Base-by-base conservation (phyloP, 2,797 vertebrate species). In the Microctenopoma steveboyesi region DNA sequence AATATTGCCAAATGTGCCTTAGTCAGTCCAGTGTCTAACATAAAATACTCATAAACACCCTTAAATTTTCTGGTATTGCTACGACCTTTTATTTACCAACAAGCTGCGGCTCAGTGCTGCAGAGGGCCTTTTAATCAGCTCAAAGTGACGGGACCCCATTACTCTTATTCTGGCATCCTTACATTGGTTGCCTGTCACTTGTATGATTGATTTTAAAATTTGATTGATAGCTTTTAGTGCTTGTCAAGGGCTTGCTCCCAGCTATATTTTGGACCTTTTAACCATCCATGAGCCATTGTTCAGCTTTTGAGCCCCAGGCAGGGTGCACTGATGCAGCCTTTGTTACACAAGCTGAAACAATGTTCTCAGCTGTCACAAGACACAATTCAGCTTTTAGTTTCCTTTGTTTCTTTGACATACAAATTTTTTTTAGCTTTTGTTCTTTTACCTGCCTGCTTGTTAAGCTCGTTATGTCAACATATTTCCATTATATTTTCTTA, bases 161-260 rank as follows among this genome's bases (percentile, higher is more conserved):
- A 81, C 67, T 89, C 79, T 78, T 73, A 57, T 55, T 71, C 60
- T 73, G 81, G 56, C 81, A 64, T 82, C 58, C 61, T 74, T 67
- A 83, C 86, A 83, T 60, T 59, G 81, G 79, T 72, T 60, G 55
- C 54, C 72, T 84, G 82, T 88, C 86, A 82, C 70, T 61, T 78
- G 66, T 55, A 60, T 82, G 82, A 89, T 85, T 76, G 82, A 88
- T 86, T 83, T 76, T 16, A 43, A 82, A 76, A 84, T 75, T 60
- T 88, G 85, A 90, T 86, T 88, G 84, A 88, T 89, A 75, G 84
- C 74, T 79, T 76, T 69, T 54, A 67, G 60, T 64, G 67, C 69
- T 75, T 81, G 72, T 79, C 74, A 79, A 75, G 67, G 74, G 64
- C 59, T 72, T 11, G 66, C 86, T 68, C 39, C 57, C 4, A 62